Percentiles rank a stretch among this genome's conserved stretches.
These are phyloP conservation scores for Apis dorsata DNA, from an alignment of 1,140 invertebrate species.

Conservation along the genomic window DNA sequence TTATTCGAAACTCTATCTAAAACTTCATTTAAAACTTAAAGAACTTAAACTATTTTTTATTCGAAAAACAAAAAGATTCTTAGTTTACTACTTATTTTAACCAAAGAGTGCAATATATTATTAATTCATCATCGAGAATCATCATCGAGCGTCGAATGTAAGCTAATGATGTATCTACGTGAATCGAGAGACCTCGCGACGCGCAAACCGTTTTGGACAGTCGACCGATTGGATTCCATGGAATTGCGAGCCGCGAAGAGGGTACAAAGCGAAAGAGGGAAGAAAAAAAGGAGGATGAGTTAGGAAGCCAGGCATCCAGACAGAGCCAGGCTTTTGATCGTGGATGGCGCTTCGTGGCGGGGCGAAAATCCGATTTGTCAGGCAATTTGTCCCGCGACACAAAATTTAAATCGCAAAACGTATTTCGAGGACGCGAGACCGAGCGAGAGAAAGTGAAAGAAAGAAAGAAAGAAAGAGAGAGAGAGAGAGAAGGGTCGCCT, in stretches of 20 bases:
- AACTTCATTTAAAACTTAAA: too few relatives aligned
- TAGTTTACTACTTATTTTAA: too few relatives aligned
- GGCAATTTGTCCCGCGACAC: conserved; percentile 78
- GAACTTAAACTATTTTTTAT: too few relatives aligned
- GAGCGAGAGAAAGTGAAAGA: background rate
- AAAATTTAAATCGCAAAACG: conserved; percentile 80
- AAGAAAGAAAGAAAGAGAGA: conserved; percentile 10
- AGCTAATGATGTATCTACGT: background rate
- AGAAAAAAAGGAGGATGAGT: conserved; percentile 12
- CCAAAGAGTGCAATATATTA: too few relatives aligned
- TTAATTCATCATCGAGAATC: background rate
- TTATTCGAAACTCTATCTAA: too few relatives aligned
- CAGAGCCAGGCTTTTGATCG: conserved; percentile 48
- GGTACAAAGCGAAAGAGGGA: conserved; percentile 36
- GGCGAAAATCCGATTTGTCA: conserved; percentile 76
- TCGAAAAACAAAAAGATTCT: too few relatives aligned
- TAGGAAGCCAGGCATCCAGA: conserved; percentile 13
- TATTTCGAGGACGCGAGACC: conserved; percentile 50
- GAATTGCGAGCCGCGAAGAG: conserved; percentile 41
- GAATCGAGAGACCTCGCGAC: background rate
- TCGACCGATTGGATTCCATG: conserved; percentile 47
- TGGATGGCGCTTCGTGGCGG: conserved; percentile 45
- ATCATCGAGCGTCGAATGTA: background rate
- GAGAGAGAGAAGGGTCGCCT: background rate
- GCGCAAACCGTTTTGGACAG: conserved; percentile 39